Base-by-base conservation (phyloP, 2,797 vertebrate genomes). In the Halcyon chelicuti region DNA sequence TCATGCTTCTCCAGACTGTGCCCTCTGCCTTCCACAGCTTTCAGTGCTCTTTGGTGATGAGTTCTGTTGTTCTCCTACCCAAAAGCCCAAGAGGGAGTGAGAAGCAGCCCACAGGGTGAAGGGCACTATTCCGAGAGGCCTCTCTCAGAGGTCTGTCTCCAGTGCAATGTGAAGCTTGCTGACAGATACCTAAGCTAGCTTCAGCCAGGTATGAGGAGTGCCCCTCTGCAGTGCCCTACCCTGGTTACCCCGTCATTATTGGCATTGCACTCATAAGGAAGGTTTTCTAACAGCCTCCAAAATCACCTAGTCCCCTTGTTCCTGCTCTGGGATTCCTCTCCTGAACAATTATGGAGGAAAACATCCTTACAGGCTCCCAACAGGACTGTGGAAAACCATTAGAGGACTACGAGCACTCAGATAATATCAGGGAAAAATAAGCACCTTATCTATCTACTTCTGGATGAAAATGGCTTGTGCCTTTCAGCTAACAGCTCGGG, bases 181-280 rank as follows among this genome's bases (percentile, higher is more conserved):
- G 42, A 62, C 23, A 8, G 5, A 39, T 8, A 51, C 7, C 16
- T 7, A 35, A 68, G 40, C 7, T 29, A 14, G 19, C 40, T 49
- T 39, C 67, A 76, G 46, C 42, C 51, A 72, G 35, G 54, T 17
- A 33, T 3, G 60, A 82, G 42, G 4, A 79, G 29, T 31, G 29
- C 20, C 70, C 60, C 33, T 15, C 25, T 40, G 46, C 46, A 35
- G 7, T 3, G 37, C 23, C n/a, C 65, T 68, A 4, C 58, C 26
- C 61, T 20, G 47, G 21, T 28, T 25, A 87, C 47, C 0, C 0
- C 1, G 21, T 21, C 5, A 2, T 42, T n/a, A 60, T 1, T 49
- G 72, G 57, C 65, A 61, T 15, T n/a, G 42, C 14, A 7, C n/a
- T 73, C 16, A 14, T 2, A 26, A 5, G 5, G 26, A 16, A 68